Base-by-base conservation (phyloP, 2,888 invertebrate genomes). In the Strigamia transsilvanica region DNA sequence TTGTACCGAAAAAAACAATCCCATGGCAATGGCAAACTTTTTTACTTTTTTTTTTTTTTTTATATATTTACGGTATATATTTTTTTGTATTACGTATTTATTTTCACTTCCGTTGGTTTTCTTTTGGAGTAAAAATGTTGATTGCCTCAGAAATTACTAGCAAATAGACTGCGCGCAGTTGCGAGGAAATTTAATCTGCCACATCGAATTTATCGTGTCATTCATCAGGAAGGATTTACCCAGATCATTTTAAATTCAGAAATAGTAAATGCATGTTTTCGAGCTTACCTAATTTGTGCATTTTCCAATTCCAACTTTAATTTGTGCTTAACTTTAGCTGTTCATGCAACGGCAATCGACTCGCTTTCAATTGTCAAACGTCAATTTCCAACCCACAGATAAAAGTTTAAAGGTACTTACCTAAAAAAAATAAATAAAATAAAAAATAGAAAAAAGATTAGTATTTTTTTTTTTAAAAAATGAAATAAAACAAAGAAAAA, bases 171-270 rank as follows among this genome's bases (percentile, higher is more conserved):
- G 73, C 5, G 15, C 15, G 56, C 23, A 27, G 13, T 61, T 12
- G 21, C 18, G 23, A 73, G 73, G 73, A 73, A 73, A 73, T 73
- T 73, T 73, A 73, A 73, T 73, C 73, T 73, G 73, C 73, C 73
- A 73, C 73, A 32, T 73, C 32, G 73, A 73, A 73, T 73, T 73
- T 73, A 23, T 15, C 73, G 73, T 73, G 73, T 73, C 73, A 73
- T 73, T 27, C 73, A 73, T 73, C 73, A 73, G 73, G 27, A 73
- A 56, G 56, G 56, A 56, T 56, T 56, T 56, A 18, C 56, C 21
- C 56, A 18, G 9, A 56, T n/a, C 56, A 56, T 56, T 56, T 56
- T 56, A 56, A 18, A 56, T 56, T 56, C 56, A 18, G 18, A 56
- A n/a, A 56, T 56, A 27, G 51, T 51, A 51, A 51, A 51, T 56